These are phyloP conservation scores for Lepidurus arcticus DNA, from an alignment of 1,140 invertebrate species.

Conservation along the genomic window DNA sequence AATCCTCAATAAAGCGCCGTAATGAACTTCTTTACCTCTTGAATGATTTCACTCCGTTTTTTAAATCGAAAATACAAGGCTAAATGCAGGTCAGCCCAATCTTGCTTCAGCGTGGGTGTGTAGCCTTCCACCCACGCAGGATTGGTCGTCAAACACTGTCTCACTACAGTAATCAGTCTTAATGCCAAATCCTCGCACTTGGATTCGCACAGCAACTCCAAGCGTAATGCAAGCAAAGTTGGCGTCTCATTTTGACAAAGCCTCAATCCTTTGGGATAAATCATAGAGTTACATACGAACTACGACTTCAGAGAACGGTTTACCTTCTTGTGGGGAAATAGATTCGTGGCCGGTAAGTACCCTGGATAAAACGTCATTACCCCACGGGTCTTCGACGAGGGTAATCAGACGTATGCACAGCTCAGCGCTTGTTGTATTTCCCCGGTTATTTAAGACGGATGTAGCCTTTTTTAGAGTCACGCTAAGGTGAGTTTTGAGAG, in stretches of 20 bases:
- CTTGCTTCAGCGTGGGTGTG: slow-evolving; percentile 43
- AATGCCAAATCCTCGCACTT: slow-evolving; percentile 54
- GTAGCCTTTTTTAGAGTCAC: slow-evolving; percentile 50
- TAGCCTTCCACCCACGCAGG: slow-evolving; percentile 44
- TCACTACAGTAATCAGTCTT: slow-evolving; percentile 49
- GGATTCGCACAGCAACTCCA: slow-evolving; percentile 52
- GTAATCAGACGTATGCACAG: slow-evolving; percentile 47
- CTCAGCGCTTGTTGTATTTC: slow-evolving; percentile 44
- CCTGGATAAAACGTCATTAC: slow-evolving; percentile 46
- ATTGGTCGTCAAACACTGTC: slow-evolving; percentile 46
- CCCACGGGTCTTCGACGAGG: slow-evolving; percentile 51
- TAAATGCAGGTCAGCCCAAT: slow-evolving; percentile 52
- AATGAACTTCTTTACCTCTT: slow-evolving; percentile 45
- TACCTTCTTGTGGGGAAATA: slow-evolving; percentile 38
- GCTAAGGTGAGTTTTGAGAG: slow-evolving; percentile 50
- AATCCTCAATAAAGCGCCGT: background rate
- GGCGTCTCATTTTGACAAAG: slow-evolving; percentile 52
- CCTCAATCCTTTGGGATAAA: slow-evolving; percentile 42
- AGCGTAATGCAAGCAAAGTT: slow-evolving; percentile 49
- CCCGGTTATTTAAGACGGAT: slow-evolving; percentile 40
- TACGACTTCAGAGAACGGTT: background rate
- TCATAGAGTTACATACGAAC: slow-evolving; percentile 27
- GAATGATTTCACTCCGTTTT: slow-evolving; percentile 45
- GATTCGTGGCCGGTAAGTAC: slow-evolving; percentile 46
- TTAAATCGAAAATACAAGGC: slow-evolving; percentile 51